phyloP scores from a whole-genome alignment of 92 coral and sea anemone species.

The Heteractis magnifica region DNA sequence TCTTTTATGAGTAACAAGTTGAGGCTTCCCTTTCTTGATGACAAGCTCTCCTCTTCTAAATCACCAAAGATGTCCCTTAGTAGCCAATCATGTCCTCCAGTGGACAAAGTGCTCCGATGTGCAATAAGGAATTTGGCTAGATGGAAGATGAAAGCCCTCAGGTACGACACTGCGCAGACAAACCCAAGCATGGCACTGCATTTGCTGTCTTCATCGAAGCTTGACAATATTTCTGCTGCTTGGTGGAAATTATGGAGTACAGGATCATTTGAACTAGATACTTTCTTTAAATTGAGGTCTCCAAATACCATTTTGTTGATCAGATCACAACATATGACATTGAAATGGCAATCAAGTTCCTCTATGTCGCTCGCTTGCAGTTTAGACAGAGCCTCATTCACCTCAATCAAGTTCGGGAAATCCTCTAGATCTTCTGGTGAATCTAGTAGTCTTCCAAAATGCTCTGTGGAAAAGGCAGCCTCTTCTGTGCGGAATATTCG shows the following conservation, averaged over 20 bases:
- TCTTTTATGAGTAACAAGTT: slow-evolving; percentile 72
- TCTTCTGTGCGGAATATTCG: slow-evolving; percentile 62
- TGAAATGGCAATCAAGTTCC: slow-evolving; percentile 66
- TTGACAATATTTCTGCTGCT: slow-evolving; percentile 50
- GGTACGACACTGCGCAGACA: slow-evolving; percentile 76
- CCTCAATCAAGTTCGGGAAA: slow-evolving; percentile 66
- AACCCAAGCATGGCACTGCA: slow-evolving; percentile 41
- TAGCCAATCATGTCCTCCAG: slow-evolving; percentile 43
- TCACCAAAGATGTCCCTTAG: slow-evolving; percentile 59
- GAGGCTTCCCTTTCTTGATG: slow-evolving; percentile 29
- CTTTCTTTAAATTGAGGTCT: slow-evolving; percentile 43
- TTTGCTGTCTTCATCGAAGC: slow-evolving; percentile 37
- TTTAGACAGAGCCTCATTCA: slow-evolving; percentile 55
- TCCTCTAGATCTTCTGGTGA: slow-evolving; percentile 46
- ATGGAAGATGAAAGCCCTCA: slow-evolving; percentile 63
- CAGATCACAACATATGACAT: slow-evolving; percentile 89
- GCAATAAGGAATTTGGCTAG: slow-evolving; percentile 53
- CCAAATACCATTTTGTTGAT: slow-evolving; percentile 75
- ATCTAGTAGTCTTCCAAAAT: slow-evolving; percentile 58
- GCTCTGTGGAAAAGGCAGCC: slow-evolving; percentile 45
- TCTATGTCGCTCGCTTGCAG: slow-evolving; percentile 41
- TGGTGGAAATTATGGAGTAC: slow-evolving; percentile 47
- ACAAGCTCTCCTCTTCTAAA: slow-evolving; percentile 26
- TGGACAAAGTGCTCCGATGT: slow-evolving; percentile 26
- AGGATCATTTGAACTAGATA: slow-evolving; percentile 68